These are phyloP conservation scores for Aplodontia rufa DNA, from an alignment of 2,113 vertebrate genomes.

Conservation along the genomic window DNA sequence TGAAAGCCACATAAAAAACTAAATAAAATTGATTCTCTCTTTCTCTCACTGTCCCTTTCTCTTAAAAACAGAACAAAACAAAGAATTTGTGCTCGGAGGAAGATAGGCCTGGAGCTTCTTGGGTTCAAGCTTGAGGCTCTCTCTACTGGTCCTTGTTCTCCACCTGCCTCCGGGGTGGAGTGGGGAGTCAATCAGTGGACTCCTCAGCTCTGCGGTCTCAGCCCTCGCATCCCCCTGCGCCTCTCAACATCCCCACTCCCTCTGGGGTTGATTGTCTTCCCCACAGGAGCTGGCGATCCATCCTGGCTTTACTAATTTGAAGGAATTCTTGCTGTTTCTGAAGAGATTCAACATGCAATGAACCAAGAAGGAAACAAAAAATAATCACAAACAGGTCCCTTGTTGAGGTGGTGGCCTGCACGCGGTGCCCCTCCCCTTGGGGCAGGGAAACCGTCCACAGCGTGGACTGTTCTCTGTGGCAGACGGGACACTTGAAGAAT, in stretches of 20 bases:
- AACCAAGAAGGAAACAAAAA: conserved; percentile 33
- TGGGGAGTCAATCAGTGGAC: no score
- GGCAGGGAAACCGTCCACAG: not conserved
- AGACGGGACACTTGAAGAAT: not conserved
- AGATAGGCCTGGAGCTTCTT: no score
- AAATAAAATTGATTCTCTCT: no score
- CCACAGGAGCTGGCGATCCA: not conserved
- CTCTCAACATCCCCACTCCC: not conserved
- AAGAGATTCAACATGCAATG: not conserved
- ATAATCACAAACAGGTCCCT: not conserved
- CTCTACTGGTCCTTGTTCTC: no score
- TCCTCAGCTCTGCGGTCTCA: no score
- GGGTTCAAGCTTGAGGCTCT: no score
- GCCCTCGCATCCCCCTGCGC: no score
- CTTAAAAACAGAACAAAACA: no score
- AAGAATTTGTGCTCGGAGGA: no score
- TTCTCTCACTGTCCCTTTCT: no score
- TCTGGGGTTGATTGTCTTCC: conserved; percentile 64
- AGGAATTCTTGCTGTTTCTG: conserved; percentile 54
- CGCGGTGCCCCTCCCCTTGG: not conserved
- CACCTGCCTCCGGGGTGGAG: no score
- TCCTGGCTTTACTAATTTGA: conserved; percentile 18
- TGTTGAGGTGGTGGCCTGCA: not conserved
- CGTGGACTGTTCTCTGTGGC: not conserved
- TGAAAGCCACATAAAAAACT: no score